Evolutionary conservation across 2,113 vertebrate genomes (phyloP).

Genomic region (Ochotona princeps): DNA sequence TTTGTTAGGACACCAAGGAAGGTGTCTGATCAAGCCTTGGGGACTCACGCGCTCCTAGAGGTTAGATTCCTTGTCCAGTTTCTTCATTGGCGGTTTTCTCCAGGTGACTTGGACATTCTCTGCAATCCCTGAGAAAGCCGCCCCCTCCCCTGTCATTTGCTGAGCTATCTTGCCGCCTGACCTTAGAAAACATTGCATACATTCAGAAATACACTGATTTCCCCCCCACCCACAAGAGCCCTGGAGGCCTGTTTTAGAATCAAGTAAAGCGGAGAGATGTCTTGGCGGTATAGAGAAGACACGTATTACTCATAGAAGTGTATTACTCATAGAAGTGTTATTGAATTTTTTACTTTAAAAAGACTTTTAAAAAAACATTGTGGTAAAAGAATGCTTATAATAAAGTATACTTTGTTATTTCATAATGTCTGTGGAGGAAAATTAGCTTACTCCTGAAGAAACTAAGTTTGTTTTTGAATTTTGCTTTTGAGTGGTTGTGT

Average conservation of each 20-base stretch:
- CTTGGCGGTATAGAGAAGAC: not conserved
- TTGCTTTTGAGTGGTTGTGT: not conserved
- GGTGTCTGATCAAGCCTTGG: not conserved
- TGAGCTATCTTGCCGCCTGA: not conserved
- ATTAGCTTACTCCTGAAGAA: not conserved
- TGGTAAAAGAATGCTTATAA: not conserved
- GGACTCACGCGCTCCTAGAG: not conserved
- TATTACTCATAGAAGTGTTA: not conserved
- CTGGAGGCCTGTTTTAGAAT: constrained; percentile 30
- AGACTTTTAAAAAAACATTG: not conserved
- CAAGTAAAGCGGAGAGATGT: constrained; percentile 49
- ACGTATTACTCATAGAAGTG: not conserved
- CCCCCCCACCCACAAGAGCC: not conserved
- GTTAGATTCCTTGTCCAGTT: constrained; percentile 12
- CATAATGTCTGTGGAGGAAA: not conserved
- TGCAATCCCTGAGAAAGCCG: not conserved
- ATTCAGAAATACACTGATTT: constrained; percentile 5
- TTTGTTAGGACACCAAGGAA: not conserved
- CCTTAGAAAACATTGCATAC: not conserved
- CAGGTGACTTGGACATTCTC: constrained; percentile 20
- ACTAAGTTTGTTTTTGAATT: not conserved
- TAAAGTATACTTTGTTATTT: constrained; percentile 39
- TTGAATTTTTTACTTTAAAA: constrained; percentile 36
- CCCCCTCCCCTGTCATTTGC: not conserved
- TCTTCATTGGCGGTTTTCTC: not conserved